Conservation (phyloP, 2,797 vertebrate genomes). For the Eulemur coronatus region DNA sequence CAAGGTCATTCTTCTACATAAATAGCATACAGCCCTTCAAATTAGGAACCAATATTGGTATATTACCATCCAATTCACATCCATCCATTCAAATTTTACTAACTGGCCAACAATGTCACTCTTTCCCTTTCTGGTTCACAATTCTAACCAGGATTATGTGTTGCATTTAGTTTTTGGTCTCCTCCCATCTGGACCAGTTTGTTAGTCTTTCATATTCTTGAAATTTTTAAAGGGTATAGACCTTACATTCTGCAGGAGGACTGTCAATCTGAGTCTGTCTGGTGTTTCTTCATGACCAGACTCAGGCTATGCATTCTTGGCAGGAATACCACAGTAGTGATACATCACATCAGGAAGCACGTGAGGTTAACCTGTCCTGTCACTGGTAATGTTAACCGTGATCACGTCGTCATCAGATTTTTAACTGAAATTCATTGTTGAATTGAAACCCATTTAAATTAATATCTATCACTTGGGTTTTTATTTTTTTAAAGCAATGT, state of each 20-base stretch:
- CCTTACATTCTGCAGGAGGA: background rate
- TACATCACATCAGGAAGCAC: background rate
- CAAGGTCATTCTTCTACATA: background rate
- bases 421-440: background rate
- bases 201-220: background rate
- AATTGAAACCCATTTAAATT: background rate
- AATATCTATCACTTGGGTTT: background rate
- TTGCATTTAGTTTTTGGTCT: conserved; percentile 12
- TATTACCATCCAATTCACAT: background rate
- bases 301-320: background rate
- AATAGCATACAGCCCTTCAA: background rate
- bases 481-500: background rate
- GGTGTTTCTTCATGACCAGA: background rate
- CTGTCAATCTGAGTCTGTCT: background rate
- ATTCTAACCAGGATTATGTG: background rate
- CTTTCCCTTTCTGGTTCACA: background rate
- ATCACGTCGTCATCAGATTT: background rate
- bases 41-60: background rate
- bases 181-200: background rate
- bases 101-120: background rate
- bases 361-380: background rate
- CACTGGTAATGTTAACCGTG: background rate
- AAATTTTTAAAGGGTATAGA: background rate
- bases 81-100: background rate
- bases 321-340: background rate